Evolutionary conservation across 2,797 vertebrate species (phyloP).

Genomic region (Threskiornis aethiopicus): DNA sequence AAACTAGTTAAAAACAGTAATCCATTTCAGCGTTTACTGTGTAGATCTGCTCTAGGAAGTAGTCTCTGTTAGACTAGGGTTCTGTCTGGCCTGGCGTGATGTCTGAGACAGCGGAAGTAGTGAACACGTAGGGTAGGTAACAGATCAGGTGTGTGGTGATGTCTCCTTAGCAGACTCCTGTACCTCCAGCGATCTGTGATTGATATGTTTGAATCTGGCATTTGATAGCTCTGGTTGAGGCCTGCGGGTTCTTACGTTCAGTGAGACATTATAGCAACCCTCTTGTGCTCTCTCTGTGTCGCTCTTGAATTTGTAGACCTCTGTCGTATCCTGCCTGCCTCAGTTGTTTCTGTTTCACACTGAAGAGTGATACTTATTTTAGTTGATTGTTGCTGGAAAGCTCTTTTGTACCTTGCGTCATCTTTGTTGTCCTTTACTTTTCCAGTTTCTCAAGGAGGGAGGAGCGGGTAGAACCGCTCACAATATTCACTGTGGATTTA

Average conservation of each 20-base stretch:
- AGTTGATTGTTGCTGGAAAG: not conserved
- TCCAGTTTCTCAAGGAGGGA: not conserved
- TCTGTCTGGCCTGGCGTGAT: not conserved
- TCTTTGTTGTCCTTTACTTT: not conserved
- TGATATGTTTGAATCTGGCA: not conserved
- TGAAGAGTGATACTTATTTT: not conserved
- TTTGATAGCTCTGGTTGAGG: not conserved
- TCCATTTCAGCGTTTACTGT: not conserved
- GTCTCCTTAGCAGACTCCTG: not conserved
- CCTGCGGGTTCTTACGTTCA: not conserved
- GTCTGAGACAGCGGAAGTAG: not conserved
- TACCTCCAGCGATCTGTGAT: not conserved
- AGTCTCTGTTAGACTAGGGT: not conserved
- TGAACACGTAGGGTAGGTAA: not conserved
- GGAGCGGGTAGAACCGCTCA: not conserved
- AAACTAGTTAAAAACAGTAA: not conserved
- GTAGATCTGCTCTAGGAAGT: not conserved
- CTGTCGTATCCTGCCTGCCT: not conserved
- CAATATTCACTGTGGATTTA: not conserved
- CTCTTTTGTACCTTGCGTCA: not conserved
- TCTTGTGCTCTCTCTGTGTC: not conserved
- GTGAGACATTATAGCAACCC: not conserved
- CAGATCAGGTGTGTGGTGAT: not conserved
- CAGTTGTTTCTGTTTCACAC: not conserved
- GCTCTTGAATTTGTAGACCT: not conserved